Evolutionary conservation across 1,140 invertebrate genomes (phyloP).

Genomic region (Lithobius niger): DNA sequence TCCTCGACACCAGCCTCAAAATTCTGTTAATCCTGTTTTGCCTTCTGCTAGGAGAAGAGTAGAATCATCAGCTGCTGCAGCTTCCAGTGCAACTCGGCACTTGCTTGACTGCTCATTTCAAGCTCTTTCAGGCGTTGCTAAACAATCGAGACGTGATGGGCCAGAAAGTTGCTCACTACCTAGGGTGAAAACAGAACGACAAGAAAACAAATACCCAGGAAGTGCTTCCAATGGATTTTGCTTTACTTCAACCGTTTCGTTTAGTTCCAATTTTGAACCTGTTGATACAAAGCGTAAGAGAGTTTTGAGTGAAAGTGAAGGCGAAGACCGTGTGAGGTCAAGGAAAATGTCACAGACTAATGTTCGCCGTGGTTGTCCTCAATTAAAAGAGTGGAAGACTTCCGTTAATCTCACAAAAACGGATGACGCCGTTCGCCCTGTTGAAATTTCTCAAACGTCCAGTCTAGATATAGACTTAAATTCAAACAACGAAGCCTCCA

Average conservation of each 20-base stretch:
- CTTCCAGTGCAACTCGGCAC: not conserved
- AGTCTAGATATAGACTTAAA: not conserved
- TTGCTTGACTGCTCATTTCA: not conserved
- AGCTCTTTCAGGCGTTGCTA: no score
- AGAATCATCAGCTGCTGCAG: not conserved
- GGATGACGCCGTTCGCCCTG: not conserved
- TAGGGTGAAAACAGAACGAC: not conserved
- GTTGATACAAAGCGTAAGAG: not conserved
- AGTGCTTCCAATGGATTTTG: not conserved
- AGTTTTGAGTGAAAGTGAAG: conserved; percentile 1
- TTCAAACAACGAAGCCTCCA: not conserved
- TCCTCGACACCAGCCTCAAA: not conserved
- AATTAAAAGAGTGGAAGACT: not conserved
- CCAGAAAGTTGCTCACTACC: not conserved
- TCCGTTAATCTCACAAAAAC: not conserved
- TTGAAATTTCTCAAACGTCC: not conserved
- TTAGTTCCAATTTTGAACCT: not conserved
- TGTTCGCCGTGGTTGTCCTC: not conserved
- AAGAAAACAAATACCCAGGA: not conserved
- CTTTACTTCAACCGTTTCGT: not conserved
- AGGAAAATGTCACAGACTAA: conserved; percentile 2
- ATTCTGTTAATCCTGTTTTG: not conserved
- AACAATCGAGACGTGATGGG: not conserved
- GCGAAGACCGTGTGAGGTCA: not conserved
- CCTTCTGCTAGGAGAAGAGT: not conserved